Evolutionary conservation across 2,797 vertebrate genomes (phyloP).

Genomic region (Chiroxiphia lanceolata): DNA sequence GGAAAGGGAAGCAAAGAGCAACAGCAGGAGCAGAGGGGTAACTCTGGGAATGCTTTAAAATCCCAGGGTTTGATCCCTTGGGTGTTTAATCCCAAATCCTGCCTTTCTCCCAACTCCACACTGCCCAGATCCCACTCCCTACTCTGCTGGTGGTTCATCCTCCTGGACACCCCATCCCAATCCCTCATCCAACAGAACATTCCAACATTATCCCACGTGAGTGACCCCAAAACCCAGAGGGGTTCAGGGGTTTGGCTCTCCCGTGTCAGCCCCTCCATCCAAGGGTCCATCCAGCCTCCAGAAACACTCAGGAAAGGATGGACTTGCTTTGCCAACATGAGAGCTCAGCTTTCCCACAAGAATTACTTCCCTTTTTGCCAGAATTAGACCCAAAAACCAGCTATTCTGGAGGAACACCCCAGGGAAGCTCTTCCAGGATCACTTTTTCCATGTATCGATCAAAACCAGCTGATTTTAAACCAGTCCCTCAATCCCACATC

Average conservation of each 20-base stretch:
- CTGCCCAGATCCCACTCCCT: neutral
- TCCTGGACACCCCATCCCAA: neutral
- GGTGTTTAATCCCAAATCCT: neutral
- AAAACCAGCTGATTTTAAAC: fast-evolving
- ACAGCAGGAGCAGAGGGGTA: neutral
- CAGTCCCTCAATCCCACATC: fast-evolving
- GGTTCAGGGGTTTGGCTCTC: neutral
- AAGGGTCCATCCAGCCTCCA: neutral
- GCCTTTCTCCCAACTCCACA: fast-evolving
- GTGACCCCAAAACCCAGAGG: neutral
- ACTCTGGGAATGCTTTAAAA: neutral
- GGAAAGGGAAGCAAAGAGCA: neutral
- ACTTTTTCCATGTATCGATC: neutral
- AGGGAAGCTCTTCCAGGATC: neutral
- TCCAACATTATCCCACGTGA: fast-evolving
- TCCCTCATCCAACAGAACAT: neutral
- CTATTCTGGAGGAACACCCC: neutral
- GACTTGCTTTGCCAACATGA: fast-evolving
- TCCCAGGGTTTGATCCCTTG: neutral
- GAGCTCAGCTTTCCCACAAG: neutral
- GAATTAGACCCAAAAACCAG: neutral
- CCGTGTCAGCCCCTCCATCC: fast-evolving
- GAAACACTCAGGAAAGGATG: fast-evolving
- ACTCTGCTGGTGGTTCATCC: neutral
- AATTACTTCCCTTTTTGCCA: fast-evolving